Percentiles rank a stretch among this genome's conserved stretches.
Conservation (phyloP, 2,888 invertebrate species). For the Amphipoea oculea region DNA sequence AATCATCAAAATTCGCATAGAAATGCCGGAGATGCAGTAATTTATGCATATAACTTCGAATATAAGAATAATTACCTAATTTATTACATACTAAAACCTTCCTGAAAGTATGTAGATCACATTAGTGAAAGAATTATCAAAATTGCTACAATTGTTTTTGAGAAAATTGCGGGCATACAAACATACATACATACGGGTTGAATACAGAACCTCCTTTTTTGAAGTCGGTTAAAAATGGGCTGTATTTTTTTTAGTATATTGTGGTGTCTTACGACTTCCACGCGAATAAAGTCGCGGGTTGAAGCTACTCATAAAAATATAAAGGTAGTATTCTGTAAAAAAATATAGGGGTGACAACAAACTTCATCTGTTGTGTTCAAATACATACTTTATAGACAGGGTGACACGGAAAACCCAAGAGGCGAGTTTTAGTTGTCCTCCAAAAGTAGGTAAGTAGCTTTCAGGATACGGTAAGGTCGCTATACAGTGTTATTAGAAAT, state of each 20-base stretch:
- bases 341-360: background rate
- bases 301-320: background rate
- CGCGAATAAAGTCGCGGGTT: background rate
- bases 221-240: no score
- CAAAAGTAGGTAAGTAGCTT: background rate
- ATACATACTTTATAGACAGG: background rate
- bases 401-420: background rate
- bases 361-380: constrained; percentile 5
- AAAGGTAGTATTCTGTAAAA: background rate
- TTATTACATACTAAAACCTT: no score
- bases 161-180: no score
- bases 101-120: no score
- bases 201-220: no score
- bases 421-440: constrained; percentile 1
- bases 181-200: no score
- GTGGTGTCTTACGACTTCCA: background rate
- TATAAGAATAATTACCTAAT: no score
- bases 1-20: no score
- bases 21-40: no score
- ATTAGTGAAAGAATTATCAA: no score
- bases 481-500: background rate
- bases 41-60: no score
- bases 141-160: no score
- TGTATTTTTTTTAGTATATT: background rate
- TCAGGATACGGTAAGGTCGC: background rate